Base-by-base conservation (phyloP, 1,140 invertebrate species). In the Carposina sasakii region DNA sequence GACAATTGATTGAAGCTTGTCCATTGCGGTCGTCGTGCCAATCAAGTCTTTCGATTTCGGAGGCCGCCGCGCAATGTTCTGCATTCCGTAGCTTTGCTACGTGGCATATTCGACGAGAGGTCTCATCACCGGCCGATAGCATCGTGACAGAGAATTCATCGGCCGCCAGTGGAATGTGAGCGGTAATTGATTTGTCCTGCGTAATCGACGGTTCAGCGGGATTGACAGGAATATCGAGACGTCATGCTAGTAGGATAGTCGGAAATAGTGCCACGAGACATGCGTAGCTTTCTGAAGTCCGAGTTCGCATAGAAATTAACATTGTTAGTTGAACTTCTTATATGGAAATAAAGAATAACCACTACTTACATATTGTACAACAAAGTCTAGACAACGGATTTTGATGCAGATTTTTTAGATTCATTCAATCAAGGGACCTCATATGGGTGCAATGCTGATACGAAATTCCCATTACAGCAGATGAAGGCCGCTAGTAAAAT, bases 161-260 rank as follows among this genome's bases (percentile, higher is more conserved):
- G 74, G 76, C 62, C 63, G 71, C 59, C 63, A 61, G 54, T 67
- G 75, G 75, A 79, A 81, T 83, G 75, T 65, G 63, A 72, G 56
- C 67, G 60, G 68, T 83, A 83, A 83, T 83, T 83, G 79, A 83
- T 83, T 83, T 77, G 79, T 81, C 76, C 70, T 75, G 70, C 71
- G 73, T 81, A 71, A 78, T 76, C 71, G 70, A 71, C 66, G 64
- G 65, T 52, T 57, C 58, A 55, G 54, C 67, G 65, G 63, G 68
- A 74, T 71, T 73, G 71, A 77, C 68, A 57, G 73, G 69, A 67
- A 65, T 68, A 67, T 72, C 63, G 68, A 74, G 71, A 73, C 60
- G 57, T 72, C 65, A 68, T 57, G 53, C 47, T 51, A 34, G 48
- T 48, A 26, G 46, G 54, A 50, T 48, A 37, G 26, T n/a, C n/a